Percentiles rank a stretch among this genome's conserved stretches.
phyloP scores from a whole-genome alignment of 2,113 vertebrate genomes.

The Neolamprologus longior region DNA sequence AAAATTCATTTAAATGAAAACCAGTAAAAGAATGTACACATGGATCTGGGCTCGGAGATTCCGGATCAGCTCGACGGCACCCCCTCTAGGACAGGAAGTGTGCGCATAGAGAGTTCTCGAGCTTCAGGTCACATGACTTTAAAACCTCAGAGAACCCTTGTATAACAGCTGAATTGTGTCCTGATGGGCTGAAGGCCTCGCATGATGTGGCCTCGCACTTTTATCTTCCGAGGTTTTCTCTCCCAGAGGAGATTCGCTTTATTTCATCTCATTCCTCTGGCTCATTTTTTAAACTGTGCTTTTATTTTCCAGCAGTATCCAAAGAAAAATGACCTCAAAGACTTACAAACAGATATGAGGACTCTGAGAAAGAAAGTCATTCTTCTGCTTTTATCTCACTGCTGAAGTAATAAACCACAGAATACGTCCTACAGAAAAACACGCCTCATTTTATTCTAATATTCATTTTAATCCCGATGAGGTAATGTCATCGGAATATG shows the following conservation, averaged over 20 bases:
- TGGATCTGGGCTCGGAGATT: not conserved
- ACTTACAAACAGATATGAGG: not conserved
- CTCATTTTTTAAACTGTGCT: not conserved
- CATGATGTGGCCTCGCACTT: not conserved
- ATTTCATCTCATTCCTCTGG: not conserved
- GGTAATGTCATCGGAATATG: not conserved
- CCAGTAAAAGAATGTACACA: not conserved
- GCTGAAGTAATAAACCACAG: not conserved
- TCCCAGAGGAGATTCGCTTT: not conserved
- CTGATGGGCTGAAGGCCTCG: not conserved
- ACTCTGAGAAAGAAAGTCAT: not conserved
- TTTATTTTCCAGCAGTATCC: not conserved
- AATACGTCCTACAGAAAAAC: not conserved
- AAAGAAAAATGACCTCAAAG: not conserved
- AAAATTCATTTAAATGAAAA: not conserved
- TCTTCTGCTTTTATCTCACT: not conserved
- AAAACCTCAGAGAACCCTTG: not conserved
- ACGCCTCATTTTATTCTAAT: not conserved
- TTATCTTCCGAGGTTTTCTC: not conserved
- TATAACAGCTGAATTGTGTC: not conserved
- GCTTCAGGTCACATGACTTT: not conserved
- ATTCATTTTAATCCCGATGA: not conserved
- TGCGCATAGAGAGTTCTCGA: not conserved
- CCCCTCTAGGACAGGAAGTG: not conserved
- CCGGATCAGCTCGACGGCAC: not conserved